These are phyloP conservation scores for Thalpophila matura DNA, from an alignment of 2,888 invertebrate species.

Conservation along the genomic window DNA sequence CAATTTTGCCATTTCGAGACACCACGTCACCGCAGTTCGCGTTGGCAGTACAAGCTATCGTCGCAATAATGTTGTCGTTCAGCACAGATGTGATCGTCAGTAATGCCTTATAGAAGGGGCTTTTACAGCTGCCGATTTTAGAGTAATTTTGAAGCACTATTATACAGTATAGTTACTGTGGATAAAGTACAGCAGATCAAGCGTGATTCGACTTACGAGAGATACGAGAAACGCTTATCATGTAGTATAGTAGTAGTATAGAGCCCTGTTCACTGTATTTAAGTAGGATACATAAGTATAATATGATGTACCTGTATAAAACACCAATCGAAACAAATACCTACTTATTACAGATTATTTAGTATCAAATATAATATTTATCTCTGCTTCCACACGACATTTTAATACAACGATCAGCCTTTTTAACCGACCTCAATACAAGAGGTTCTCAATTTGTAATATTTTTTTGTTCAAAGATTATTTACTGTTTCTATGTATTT, in stretches of 20 bases:
- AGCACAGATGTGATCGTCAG: constrained; percentile 53
- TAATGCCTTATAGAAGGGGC: constrained; percentile 72
- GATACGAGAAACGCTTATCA: constrained; percentile 46
- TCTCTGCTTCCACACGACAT: constrained; percentile 30
- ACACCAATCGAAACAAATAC: constrained; percentile 44
- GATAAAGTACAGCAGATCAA: constrained; percentile 47
- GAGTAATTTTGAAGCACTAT: constrained; percentile 55
- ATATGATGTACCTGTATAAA: constrained; percentile 52
- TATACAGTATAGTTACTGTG: constrained; percentile 40
- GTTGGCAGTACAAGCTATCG: constrained; percentile 34
- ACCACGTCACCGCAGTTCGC: constrained; percentile 23
- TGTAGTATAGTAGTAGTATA: constrained; percentile 35
- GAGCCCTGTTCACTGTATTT: constrained; percentile 39
- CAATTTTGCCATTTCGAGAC: constrained; percentile 58
- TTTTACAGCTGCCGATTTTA: constrained; percentile 63
- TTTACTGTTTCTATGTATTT: constrained; percentile 35
- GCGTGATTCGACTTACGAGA: constrained; percentile 42
- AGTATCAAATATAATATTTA: constrained; percentile 10
- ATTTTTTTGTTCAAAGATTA: constrained; percentile 25
- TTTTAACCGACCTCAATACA: too few relatives aligned
- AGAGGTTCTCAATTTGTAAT: too few relatives aligned
- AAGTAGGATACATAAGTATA: constrained; percentile 56
- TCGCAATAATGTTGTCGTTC: constrained; percentile 47
- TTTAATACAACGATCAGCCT: constrained; percentile 32
- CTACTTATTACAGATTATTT: constrained; percentile 50